These are phyloP conservation scores for Nerophis lumbriciformis DNA, from an alignment of 2,113 vertebrate species.

Conservation along the genomic window DNA sequence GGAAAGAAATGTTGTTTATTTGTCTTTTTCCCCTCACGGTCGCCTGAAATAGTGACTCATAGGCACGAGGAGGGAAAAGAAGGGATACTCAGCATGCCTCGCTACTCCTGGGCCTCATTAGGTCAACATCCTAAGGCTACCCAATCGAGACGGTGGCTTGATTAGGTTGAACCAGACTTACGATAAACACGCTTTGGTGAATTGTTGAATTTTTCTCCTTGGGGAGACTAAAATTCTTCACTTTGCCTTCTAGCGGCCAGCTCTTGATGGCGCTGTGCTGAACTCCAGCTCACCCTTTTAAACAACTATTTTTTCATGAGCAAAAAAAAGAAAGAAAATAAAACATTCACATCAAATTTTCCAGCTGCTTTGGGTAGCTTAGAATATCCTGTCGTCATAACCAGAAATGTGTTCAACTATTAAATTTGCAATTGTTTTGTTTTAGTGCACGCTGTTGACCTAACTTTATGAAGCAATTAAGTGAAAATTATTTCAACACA, in stretches of 20 bases:
- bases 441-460: no score
- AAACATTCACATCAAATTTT: no score
- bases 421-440: no score
- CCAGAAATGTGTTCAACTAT: no score
- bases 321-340: no score
- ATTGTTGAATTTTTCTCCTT: conserved; percentile 10
- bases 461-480: no score
- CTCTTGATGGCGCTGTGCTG: conserved; percentile 17
- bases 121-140: conserved; percentile 3
- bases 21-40: conserved; percentile 59
- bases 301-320: conserved; percentile 18
- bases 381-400: no score
- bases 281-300: conserved; percentile 35
- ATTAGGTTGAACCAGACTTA: conserved; percentile 1
- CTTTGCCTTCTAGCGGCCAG: conserved; percentile 14
- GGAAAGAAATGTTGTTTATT: conserved; percentile 73
- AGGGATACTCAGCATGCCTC: conserved; percentile 31
- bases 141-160: conserved; percentile 1
- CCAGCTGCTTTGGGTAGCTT: no score
- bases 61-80: conserved; percentile 37
- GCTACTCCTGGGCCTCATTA: conserved; percentile 3
- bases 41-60: conserved; percentile 64
- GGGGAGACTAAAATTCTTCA: conserved; percentile 12
- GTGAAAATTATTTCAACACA: no score
- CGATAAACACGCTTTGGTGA: background rate